Percentiles rank a stretch among this genome's conserved stretches.
Conservation (phyloP, 2,113 vertebrate genomes). For the Centropristis striata region DNA sequence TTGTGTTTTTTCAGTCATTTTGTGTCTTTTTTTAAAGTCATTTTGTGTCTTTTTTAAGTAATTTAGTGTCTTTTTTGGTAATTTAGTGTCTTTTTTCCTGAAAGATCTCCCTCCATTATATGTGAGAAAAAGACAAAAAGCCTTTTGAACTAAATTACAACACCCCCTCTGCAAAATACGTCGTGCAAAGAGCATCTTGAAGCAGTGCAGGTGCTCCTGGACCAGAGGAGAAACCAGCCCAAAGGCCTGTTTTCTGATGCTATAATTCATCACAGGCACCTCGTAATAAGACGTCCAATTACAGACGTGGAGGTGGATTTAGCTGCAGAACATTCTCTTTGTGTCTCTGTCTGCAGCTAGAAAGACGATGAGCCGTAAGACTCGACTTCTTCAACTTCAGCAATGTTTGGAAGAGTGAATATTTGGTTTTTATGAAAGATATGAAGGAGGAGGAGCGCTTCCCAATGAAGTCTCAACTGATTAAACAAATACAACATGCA, state of each 20-base stretch:
- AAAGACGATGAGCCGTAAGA: background rate
- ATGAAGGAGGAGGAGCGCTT: background rate
- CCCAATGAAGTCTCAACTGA: background rate
- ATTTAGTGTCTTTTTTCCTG: too few relatives aligned
- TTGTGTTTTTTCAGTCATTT: too few relatives aligned
- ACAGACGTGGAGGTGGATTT: slow-evolving; percentile 6
- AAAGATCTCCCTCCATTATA: slow-evolving; percentile 16
- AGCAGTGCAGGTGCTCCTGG: slow-evolving; percentile 63
- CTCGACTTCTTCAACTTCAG: background rate
- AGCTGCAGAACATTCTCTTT: background rate
- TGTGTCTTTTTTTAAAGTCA: too few relatives aligned
- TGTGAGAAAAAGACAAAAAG: slow-evolving; percentile 30
- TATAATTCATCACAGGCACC: slow-evolving; percentile 41
- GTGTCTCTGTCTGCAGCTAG: slow-evolving; percentile 3
- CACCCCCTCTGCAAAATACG: slow-evolving; percentile 40
- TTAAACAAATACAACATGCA: background rate
- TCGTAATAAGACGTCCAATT: slow-evolving; percentile 32
- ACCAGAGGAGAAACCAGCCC: slow-evolving; percentile 43
- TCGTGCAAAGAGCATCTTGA: slow-evolving; percentile 47
- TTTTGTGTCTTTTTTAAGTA: too few relatives aligned
- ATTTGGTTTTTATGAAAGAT: background rate
- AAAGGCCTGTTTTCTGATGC: slow-evolving; percentile 40
- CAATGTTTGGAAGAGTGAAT: background rate
- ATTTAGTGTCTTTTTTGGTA: too few relatives aligned
- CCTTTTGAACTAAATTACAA: slow-evolving; percentile 69